These are phyloP conservation scores for Atta texana DNA, from an alignment of 1,140 invertebrate species.

Conservation along the genomic window DNA sequence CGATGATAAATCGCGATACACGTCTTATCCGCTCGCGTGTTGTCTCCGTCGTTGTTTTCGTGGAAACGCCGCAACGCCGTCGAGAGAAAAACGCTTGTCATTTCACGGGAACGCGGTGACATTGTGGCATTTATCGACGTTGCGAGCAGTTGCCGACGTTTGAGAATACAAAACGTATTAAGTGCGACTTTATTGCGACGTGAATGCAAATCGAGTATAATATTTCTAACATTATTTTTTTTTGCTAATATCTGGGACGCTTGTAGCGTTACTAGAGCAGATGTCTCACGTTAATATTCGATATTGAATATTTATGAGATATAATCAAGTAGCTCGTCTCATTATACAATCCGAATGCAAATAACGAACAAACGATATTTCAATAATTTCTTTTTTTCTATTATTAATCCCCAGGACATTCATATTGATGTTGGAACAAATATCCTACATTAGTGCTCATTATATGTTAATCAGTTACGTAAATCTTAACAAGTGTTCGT, in stretches of 20 bases:
- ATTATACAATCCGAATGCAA: neutral
- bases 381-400: neutral
- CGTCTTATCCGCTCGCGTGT: constrained; percentile 15
- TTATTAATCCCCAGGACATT: neutral
- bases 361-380: constrained; percentile 21
- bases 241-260: neutral
- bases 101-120: constrained; percentile 59
- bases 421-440: neutral
- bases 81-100: constrained; percentile 57
- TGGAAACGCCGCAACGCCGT: constrained; percentile 26
- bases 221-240: constrained; percentile 42
- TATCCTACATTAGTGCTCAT: neutral
- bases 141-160: constrained; percentile 38
- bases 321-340: constrained; percentile 12
- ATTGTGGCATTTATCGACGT: constrained; percentile 64
- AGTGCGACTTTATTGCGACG: constrained; percentile 46
- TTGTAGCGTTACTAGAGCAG: neutral
- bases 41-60: constrained; percentile 35
- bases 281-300: neutral
- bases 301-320: constrained; percentile 54
- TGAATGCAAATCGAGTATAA: constrained; percentile 48
- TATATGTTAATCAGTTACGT: constrained; percentile 15
- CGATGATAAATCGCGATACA: constrained; percentile 41
- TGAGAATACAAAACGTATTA: constrained; percentile 44
- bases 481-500: neutral